phyloP scores from a whole-genome alignment of 2,888 invertebrate genomes.

The Entomobrya proxima region DNA sequence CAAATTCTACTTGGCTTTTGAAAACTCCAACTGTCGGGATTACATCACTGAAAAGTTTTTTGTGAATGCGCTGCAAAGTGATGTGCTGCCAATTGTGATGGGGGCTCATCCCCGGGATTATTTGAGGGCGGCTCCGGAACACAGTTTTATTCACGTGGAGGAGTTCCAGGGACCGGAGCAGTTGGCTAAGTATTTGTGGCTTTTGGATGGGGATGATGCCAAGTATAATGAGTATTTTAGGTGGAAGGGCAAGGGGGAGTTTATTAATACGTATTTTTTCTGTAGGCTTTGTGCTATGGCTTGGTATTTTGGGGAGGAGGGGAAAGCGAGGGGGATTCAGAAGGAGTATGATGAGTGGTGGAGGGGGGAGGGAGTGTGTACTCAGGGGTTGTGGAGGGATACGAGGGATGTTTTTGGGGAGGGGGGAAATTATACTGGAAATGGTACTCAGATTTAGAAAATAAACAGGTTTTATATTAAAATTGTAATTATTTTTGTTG shows the following conservation, averaged over 20 bases:
- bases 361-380: no score
- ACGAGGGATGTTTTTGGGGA: no score
- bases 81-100: conserved; percentile 69
- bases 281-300: conserved; percentile 69
- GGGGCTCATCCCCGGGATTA: conserved; percentile 72
- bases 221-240: conserved; percentile 79
- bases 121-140: conserved; percentile 63
- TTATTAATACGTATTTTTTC: conserved; percentile 49
- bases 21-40: conserved; percentile 76
- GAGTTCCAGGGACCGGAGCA: conserved; percentile 67
- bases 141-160: conserved; percentile 69
- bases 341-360: no score
- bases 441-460: no score
- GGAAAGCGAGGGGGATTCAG: no score
- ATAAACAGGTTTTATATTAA: no score
- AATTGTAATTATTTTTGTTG: no score
- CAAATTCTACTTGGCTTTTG: conserved; percentile 76
- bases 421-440: no score
- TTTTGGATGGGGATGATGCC: conserved; percentile 78
- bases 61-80: conserved; percentile 73
- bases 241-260: conserved; percentile 79
- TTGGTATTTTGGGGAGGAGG: no score
- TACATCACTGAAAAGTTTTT: conserved; percentile 77
- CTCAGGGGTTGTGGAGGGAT: no score
- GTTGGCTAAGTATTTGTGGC: conserved; percentile 79